Evolutionary conservation across 2,113 vertebrate species (phyloP), one percentile per base, ranked within the genome.

Genomic region (Neolamprologus kungweensis): DNA sequence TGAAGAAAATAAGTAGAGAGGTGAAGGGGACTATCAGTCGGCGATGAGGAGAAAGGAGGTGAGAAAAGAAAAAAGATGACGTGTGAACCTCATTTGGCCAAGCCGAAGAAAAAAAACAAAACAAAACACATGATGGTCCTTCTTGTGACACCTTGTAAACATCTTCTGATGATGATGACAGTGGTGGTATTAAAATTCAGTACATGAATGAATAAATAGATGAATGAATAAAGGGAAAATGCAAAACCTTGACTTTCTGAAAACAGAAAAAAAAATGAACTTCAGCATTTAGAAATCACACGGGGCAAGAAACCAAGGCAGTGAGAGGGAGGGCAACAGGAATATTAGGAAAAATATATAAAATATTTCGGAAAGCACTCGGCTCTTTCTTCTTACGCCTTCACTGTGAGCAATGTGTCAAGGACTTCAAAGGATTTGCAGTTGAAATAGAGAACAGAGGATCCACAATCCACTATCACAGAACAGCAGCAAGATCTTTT

Each of bases 41-140:
- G 75, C 40, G 40, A 58, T 63, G 82, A 47, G 23, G 57, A 45
- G 47, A 28, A 21, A 50, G 13, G n/a, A 23, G 37, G 73, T 65
- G 23, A 40, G 50, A 33, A 42, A 31, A 50, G 10, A 71, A 28
- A 35, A 45, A 60, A 42, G 82, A 45, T 65, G 14, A 80, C 16
- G 82, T 54, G 81, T 37, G 60, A 89, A 84, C 73, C 50, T 81
- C 63, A 65, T 80, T 87, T 86, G 35, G 85, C 68, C 19, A 81
- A 92, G 83, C 63, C 21, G 92, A 91, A 86, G 16, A 88, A 90
- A 11, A 19, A 3, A 5, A 28, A 1, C 1, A 17, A 33, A 60
- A 60, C 5, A 33, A 91, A 94, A 89, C 87, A 94, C 87, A 91
- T 80, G 65, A 88, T 26, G 85, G 87, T 57, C 83, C 73, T 92